A percentile compares a stretch with the other conserved stretches of the same genome.
Conservation (phyloP, 2,113 vertebrate genomes). For the Monarcha castaneiventris region DNA sequence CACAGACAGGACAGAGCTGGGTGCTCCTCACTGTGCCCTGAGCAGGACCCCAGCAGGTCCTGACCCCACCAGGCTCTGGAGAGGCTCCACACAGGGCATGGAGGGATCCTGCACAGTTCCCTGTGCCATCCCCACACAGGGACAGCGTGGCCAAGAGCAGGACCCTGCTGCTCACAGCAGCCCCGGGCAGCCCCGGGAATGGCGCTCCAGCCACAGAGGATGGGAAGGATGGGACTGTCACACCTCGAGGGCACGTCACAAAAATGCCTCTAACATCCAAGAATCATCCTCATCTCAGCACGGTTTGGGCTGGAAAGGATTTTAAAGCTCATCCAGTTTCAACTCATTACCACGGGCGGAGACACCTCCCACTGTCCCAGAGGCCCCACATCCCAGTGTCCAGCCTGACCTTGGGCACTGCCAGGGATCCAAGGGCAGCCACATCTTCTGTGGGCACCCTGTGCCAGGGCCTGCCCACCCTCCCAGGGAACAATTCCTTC, state of each 20-base stretch:
- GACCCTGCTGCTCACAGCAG: neutral
- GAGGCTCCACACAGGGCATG: neutral
- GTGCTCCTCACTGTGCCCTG: accelerated
- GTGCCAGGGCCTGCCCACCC: neutral
- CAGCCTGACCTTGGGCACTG: neutral
- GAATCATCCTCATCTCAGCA: accelerated
- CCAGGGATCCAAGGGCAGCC: neutral
- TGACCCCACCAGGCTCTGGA: neutral
- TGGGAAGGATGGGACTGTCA: too few species aligned
- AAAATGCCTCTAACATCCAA: neutral
- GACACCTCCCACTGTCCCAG: neutral
- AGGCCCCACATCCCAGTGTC: neutral
- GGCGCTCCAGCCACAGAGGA: neutral
- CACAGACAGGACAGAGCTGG: neutral
- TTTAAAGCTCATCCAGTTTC: accelerated
- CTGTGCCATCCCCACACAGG: neutral
- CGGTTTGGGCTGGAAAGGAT: neutral
- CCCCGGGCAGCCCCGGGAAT: neutral
- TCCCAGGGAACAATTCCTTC: neutral
- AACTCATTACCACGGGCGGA: neutral
- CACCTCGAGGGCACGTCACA: neutral
- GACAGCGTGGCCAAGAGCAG: neutral
- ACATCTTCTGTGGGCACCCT: neutral
- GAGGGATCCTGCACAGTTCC: neutral
- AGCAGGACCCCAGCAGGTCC: neutral